Conservation (phyloP, 35 echinoderm and acorn worm species). For the Diadema setosum region DNA sequence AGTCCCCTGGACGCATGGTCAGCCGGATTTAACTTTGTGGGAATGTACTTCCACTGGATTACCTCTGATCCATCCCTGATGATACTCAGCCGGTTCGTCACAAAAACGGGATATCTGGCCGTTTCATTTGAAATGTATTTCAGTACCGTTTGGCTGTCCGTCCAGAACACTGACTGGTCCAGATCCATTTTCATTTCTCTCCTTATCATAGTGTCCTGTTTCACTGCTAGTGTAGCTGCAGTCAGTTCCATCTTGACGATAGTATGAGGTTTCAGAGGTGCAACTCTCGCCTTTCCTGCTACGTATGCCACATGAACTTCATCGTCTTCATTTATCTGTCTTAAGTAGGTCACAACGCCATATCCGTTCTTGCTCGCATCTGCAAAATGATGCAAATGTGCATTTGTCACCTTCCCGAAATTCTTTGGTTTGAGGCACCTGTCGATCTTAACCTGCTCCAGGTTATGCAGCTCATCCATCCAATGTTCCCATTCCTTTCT, state of each 20-base stretch:
- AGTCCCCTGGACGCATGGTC: conserved; percentile 58
- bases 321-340: not conserved
- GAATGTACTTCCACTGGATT: conserved; percentile 18
- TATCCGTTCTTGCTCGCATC: conserved; percentile 56
- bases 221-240: conserved; percentile 11
- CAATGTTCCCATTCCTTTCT: no score
- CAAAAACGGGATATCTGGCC: conserved; percentile 39
- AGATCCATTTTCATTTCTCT: conserved; percentile 2
- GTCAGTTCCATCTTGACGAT: conserved; percentile 33
- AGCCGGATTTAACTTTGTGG: conserved; percentile 12
- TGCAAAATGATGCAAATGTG: conserved; percentile 32
- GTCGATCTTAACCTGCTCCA: no score
- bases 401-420: not conserved
- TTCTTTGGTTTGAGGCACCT: conserved; percentile 42
- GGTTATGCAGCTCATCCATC: no score
- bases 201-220: conserved; percentile 15
- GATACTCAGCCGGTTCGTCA: conserved; percentile 24
- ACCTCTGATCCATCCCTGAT: conserved; percentile 29
- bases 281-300: conserved; percentile 44
- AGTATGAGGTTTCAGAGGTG: conserved; percentile 24
- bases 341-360: conserved; percentile 35
- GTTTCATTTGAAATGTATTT: conserved; percentile 45
- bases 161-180: conserved; percentile 51
- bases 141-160: conserved; percentile 54
- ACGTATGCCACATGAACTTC: conserved; percentile 49